A percentile compares a stretch with the other conserved stretches of the same genome.
Conservation (phyloP, 2,113 vertebrate species). For the Tylochromis polylepis region DNA sequence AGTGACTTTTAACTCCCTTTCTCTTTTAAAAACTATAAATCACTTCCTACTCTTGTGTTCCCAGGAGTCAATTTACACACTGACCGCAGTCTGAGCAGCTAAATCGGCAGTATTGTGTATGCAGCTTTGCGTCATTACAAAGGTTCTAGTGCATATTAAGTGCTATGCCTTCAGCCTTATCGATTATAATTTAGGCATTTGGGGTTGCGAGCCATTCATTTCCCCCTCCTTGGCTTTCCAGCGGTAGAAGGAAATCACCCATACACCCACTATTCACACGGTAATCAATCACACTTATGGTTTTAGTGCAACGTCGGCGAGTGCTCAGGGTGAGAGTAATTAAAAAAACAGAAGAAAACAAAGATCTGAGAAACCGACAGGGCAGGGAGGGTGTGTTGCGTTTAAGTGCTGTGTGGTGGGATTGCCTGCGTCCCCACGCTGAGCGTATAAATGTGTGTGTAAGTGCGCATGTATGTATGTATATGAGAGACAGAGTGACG, state of each 20-base stretch:
- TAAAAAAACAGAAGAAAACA: not conserved
- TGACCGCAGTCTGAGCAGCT: not conserved
- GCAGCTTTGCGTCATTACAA: not conserved
- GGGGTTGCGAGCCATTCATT: not conserved
- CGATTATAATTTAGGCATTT: not conserved
- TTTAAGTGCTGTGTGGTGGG: not conserved
- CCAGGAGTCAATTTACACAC: not conserved
- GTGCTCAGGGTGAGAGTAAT: not conserved
- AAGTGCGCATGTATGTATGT: not conserved
- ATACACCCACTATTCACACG: not conserved
- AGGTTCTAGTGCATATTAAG: not conserved
- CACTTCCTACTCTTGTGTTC: not conserved
- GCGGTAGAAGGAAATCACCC: not conserved
- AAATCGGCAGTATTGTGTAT: not conserved
- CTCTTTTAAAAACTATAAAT: not conserved
- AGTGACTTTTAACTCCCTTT: not conserved
- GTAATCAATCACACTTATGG: conserved; percentile 42
- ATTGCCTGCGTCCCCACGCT: not conserved
- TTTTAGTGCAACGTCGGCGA: not conserved
- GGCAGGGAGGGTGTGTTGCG: not conserved
- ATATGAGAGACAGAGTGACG: not conserved
- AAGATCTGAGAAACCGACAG: not conserved
- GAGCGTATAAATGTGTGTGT: not conserved
- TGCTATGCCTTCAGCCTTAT: not conserved
- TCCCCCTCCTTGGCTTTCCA: not conserved